Evolutionary conservation across 2,888 invertebrate genomes (phyloP).

Genomic region (Cheilosia grossa): DNA sequence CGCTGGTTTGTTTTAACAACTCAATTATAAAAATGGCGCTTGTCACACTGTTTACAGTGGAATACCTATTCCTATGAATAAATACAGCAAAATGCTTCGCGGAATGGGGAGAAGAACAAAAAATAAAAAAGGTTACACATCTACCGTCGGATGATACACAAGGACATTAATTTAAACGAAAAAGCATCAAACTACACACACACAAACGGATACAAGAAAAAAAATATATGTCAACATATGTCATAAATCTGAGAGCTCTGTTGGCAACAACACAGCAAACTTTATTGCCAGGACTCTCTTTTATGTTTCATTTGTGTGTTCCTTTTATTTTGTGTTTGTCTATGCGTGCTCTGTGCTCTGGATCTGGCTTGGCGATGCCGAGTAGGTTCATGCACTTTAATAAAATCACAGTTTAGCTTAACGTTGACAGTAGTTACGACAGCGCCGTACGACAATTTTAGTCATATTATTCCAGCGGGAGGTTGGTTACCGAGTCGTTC

Average conservation of each 20-base stretch:
- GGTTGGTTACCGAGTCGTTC: not conserved
- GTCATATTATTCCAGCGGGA: constrained; percentile 25
- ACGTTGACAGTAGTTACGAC: constrained; percentile 55
- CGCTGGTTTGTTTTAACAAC: constrained; percentile 40
- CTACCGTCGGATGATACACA: constrained; percentile 28
- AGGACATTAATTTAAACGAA: constrained; percentile 61
- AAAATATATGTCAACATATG: constrained; percentile 48
- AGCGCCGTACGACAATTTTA: constrained; percentile 37
- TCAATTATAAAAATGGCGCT: constrained; percentile 54
- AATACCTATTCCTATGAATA: constrained; percentile 28
- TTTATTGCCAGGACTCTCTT: constrained; percentile 67
- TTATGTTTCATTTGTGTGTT: constrained; percentile 56
- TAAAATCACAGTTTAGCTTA: constrained; percentile 65
- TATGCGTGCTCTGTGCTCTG: constrained; percentile 5
- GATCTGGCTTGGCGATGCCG: constrained; percentile 5
- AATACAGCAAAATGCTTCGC: constrained; percentile 34
- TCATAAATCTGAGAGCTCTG: constrained; percentile 74
- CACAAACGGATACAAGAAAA: not conserved
- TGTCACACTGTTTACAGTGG: constrained; percentile 57
- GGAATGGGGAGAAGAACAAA: constrained; percentile 21
- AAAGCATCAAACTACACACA: constrained; percentile 16
- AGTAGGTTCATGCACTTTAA: constrained; percentile 60
- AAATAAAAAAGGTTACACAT: constrained; percentile 33
- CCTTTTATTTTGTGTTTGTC: not conserved
- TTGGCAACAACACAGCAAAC: constrained; percentile 71